Base-by-base conservation (phyloP, 2,888 invertebrate genomes). In the Cryptus armator region DNA sequence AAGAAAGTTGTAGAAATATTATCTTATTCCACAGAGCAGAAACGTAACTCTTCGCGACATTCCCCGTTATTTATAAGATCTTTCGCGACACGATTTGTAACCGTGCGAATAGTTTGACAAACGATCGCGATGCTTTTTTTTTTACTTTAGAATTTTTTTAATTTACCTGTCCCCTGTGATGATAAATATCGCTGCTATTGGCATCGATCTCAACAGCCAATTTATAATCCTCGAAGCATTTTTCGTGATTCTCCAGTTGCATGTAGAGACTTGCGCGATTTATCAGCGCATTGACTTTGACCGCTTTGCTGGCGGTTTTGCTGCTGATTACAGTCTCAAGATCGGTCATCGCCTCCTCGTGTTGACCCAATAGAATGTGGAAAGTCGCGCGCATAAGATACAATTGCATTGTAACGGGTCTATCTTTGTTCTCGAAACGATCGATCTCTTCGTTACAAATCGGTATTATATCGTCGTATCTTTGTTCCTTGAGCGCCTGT, bases 181-280 rank as follows among this genome's bases (percentile, higher is more conserved):
- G 98, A 93, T 97, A 99, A 75, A 99, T 96, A 93, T 99, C 99
- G 29, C 97, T 96, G 93, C 97, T 98, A 46, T 96, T 95, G 0
- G 98, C 96, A 89, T 98, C 97, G 68, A 98, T 92, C 89, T 96
- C 94, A 59, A 97, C 96, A 46, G 99, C 99, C 87, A 93, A 94
- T 16, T 96, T 95, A 94, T 99, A 99, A 93, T 98, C 98, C 76
- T 95, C 95, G 88, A 98, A 94, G 88, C 97, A 97, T 85, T 96
- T 95, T 53, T 96, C 96, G 48, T 96, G 95, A 86, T 96, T 95
- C 89, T 97, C 97, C 75, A 96, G 94, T 92, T 98, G 98, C 93
- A 98, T 97, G 88, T 96, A 95, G 83, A 98, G 95, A 6, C 97
- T 97, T 12, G 98, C 98, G 85, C 98, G 95, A 94, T 98, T 98